Conservation (phyloP, 2,113 vertebrate species). For the Vimba vimba region DNA sequence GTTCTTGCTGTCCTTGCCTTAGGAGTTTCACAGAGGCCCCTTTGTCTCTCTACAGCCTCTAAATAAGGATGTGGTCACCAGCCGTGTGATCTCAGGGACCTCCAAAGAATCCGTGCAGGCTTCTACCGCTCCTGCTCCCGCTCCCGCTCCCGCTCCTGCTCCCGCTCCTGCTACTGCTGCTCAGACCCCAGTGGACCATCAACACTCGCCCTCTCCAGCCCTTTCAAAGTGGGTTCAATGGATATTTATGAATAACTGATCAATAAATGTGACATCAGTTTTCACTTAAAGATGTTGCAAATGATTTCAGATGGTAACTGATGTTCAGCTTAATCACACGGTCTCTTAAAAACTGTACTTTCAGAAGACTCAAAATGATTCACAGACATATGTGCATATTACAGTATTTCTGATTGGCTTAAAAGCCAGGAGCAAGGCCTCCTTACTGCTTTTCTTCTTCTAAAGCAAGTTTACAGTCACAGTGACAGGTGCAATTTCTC, state of each 20-base stretch:
- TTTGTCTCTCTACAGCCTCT: slow-evolving; percentile 52
- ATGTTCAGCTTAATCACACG: not conserved
- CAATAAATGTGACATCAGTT: not conserved
- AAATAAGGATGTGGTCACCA: slow-evolving; percentile 54
- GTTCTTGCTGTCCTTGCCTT: not conserved
- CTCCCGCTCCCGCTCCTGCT: not conserved
- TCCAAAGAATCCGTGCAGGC: slow-evolving; percentile 47
- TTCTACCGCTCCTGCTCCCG: slow-evolving; percentile 29
- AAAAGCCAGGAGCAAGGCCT: not conserved
- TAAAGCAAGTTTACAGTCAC: not conserved
- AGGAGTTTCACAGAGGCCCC: slow-evolving; percentile 27
- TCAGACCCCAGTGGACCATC: slow-evolving; percentile 48
- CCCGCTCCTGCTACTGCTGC: slow-evolving; percentile 33
- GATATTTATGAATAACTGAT: not conserved
- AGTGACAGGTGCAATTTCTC: not conserved
- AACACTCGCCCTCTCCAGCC: slow-evolving; percentile 47
- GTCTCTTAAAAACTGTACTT: not conserved
- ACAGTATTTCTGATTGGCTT: not conserved
- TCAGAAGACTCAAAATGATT: not conserved
- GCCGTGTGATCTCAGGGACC: slow-evolving; percentile 51
- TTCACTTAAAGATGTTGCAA: not conserved
- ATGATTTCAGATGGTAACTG: not conserved
- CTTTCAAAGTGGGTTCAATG: slow-evolving; percentile 23
- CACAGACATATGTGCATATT: not conserved
- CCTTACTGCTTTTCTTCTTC: not conserved